These are phyloP conservation scores for Akabosia matsudoensis DNA, from an alignment of 1,140 invertebrate species.

Conservation along the genomic window DNA sequence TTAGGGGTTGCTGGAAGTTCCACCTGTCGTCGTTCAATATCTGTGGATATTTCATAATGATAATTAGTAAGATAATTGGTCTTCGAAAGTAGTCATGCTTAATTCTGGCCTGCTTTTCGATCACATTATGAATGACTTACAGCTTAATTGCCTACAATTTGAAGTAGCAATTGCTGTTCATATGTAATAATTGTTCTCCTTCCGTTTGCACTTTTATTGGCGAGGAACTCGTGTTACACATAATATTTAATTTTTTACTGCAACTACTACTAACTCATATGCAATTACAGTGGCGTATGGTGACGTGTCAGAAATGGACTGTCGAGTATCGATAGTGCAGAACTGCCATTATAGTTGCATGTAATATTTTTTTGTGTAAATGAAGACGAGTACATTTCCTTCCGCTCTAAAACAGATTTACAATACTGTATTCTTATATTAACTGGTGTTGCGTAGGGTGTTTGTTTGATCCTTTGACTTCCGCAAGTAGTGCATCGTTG, in stretches of 20 bases:
- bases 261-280: too few relatives aligned
- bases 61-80: too few relatives aligned
- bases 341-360: neutral
- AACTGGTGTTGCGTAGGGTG: too few relatives aligned
- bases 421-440: neutral
- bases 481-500: slow-evolving; percentile 1
- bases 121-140: neutral
- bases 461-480: neutral
- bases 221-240: too few relatives aligned
- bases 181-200: neutral
- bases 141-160: neutral
- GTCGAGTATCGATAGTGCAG: neutral
- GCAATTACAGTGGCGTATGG: neutral
- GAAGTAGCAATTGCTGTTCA: neutral
- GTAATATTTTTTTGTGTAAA: neutral
- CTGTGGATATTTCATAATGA: neutral
- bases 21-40: neutral
- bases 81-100: too few relatives aligned
- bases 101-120: neutral
- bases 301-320: neutral
- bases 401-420: slow-evolving; percentile 7
- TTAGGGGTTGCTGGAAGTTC: neutral
- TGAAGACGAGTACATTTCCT: slow-evolving; percentile 7
- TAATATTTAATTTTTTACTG: neutral
- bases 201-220: too few relatives aligned